These are phyloP conservation scores for Drosophila atripex DNA, from an alignment of 2,888 invertebrate species.

Conservation along the genomic window DNA sequence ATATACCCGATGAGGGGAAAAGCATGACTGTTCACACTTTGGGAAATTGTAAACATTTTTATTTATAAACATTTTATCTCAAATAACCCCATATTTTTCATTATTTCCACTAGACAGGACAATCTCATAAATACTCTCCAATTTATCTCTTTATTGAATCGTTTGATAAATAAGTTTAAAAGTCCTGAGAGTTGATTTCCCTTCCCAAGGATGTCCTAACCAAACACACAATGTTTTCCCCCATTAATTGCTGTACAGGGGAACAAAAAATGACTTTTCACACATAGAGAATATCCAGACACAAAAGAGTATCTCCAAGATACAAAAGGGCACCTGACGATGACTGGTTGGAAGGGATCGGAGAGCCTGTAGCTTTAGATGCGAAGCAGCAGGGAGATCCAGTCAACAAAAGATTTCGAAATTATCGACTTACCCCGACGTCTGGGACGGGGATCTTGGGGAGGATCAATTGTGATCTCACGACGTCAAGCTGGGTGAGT, in stretches of 20 bases:
- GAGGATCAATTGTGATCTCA: constrained; percentile 71
- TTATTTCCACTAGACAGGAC: neutral
- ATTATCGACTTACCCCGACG: constrained; percentile 51
- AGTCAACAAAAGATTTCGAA: constrained; percentile 65
- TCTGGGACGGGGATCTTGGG: constrained; percentile 42
- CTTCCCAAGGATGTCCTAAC: constrained; percentile 2
- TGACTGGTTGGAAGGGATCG: constrained; percentile 20
- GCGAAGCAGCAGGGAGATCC: constrained; percentile 10
- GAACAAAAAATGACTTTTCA: constrained; percentile 50
- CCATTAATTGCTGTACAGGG: constrained; percentile 30
- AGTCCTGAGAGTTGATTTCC: neutral
- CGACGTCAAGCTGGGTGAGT: constrained; percentile 64
- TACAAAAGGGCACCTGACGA: constrained; percentile 26
- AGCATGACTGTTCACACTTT: neutral
- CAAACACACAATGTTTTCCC: constrained; percentile 24
- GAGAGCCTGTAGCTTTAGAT: constrained; percentile 11
- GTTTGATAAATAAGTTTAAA: neutral
- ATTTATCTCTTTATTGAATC: neutral
- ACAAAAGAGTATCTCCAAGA: constrained; percentile 37
- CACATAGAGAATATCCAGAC: constrained; percentile 46
- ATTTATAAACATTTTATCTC: too few species aligned
- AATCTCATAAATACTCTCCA: neutral
- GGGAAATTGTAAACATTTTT: neutral
- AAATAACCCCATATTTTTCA: neutral
- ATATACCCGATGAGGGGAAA: too few species aligned